Percentiles rank a stretch among this genome's conserved stretches.
These are phyloP conservation scores for Siphonodentalium dalli DNA, from an alignment of 2,888 invertebrate genomes.

Conservation along the genomic window DNA sequence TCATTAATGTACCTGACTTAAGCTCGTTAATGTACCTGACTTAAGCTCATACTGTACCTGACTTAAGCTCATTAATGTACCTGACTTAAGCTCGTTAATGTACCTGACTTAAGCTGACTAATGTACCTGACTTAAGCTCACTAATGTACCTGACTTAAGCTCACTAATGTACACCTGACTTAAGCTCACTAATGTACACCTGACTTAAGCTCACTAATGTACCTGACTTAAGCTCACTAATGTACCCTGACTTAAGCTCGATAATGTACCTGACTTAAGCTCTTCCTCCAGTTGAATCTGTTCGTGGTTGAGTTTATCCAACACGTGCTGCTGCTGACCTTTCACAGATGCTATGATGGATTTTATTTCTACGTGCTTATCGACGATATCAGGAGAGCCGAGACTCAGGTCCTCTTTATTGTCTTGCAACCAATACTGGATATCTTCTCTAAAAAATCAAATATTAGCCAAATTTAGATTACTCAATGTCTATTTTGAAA, in stretches of 20 bases:
- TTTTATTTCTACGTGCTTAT: constrained; percentile 47
- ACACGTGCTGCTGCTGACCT: constrained; percentile 47
- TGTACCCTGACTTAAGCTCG: not conserved
- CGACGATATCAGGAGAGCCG: constrained; percentile 43
- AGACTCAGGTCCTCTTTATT: constrained; percentile 45
- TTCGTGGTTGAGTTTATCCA: constrained; percentile 50
- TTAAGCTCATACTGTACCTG: no score
- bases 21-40: no score
- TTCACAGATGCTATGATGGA: constrained; percentile 47
- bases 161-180: no score
- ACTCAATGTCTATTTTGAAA: not conserved
- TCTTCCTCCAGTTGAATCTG: constrained; percentile 53
- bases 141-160: no score
- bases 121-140: no score
- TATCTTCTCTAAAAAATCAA: constrained; percentile 50
- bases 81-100: no score
- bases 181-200: no score
- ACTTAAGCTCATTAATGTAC: no score
- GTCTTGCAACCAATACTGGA: constrained; percentile 57
- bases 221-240: not conserved
- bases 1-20: no score
- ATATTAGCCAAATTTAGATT: not conserved
- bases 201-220: not conserved
- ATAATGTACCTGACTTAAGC: constrained; percentile 45
- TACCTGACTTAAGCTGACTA: no score